Base-by-base conservation (phyloP, 2,888 invertebrate species). In the Drosophila affinis region DNA sequence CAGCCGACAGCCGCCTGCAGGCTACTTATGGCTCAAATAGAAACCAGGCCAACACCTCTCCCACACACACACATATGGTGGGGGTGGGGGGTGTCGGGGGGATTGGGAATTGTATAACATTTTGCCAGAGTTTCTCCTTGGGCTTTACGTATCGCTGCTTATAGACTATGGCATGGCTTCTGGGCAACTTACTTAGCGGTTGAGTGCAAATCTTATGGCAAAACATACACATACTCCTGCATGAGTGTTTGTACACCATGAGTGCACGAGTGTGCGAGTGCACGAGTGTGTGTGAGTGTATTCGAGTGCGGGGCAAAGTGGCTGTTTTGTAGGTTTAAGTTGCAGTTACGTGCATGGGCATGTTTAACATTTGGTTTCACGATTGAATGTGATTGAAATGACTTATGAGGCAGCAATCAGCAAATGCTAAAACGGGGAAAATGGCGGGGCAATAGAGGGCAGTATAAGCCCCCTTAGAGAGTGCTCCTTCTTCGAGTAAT, bases 111-210 rank as follows among this genome's bases (percentile, higher is more conserved):
- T 82, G 56, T 48, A 68, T 55, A 65, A 72, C 78, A 81, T 81
- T 87, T 81, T 71, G 73, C 51, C 67, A 69, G 69, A 65, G 57
- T 71, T 76, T 69, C 78, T 83, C 63, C 70, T 76, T 56, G 72
- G 57, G 77, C 72, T 62, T 71, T 76, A 69, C 80, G 77, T 81
- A 86, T 83, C 69, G 76, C 82, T 85, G 76, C 62, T 82, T 86
- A 79, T 79, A 82, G 87, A 81, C 87, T 79, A 62, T 86, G 87
- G 86, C 88, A 81, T 55, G 72, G 61, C 73, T 75, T 59, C 73
- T 75, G 75, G 83, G 73, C 86, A 73, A 88, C 88, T 88, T 86
- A 82, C 82, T 82, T 85, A 88, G 63, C 77, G 80, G 71, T 72
- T 75, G 73, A 82, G 86, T 79, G 77, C 77, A 82, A 72, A 72